Base-by-base conservation (phyloP, 2,113 vertebrate species). In the Colaptes auratus region DNA sequence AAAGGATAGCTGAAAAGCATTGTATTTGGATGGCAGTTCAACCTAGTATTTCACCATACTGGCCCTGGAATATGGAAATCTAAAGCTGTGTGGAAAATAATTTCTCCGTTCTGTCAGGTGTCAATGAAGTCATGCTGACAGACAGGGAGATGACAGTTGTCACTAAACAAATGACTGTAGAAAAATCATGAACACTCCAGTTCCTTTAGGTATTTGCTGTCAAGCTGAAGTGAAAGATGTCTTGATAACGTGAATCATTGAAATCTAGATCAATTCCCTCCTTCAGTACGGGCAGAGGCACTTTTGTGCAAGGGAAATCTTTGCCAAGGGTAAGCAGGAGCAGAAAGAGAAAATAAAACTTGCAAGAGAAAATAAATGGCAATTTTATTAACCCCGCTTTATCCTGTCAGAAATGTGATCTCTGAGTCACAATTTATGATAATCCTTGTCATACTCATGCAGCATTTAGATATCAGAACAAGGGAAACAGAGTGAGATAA, bases 151-250 rank as follows among this genome's bases (percentile, higher is more conserved):
- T 75, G 59, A 24, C 9, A 25, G 42, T 71, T 89, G 33, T 73
- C 48, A 58, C 28, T 88, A 39, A 82, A 70, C 15, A 91, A 82
- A 76, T 66, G 52, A 67, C 75, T 80, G 15, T 92, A 85, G 46
- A 91, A 88, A 88, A 85, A 71, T 64, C 2, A 1, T 70, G 79
- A 89, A 59, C 65, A 60, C 27, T 88, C 21, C 52, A 61, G 36
- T 52, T 95, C 67, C 36, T 96, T 79, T 77, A 80, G 31, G 23
- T 71, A 70, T 82, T 92, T 87, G 18, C 71, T 87, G 55, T 89
- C 71, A 87, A 71, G 17, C 31, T 93, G 82, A 92, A 60, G n/a
- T 64, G 74, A 83, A 83, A 83, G 81, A 94, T 44, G 65, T 82
- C 77, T 72, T 90, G 60, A 84, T 81, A 88, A 65, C 18, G 74